Base-by-base conservation (phyloP, 35 echinoderm and acorn worm genomes). In the Holothuria glaberrima region DNA sequence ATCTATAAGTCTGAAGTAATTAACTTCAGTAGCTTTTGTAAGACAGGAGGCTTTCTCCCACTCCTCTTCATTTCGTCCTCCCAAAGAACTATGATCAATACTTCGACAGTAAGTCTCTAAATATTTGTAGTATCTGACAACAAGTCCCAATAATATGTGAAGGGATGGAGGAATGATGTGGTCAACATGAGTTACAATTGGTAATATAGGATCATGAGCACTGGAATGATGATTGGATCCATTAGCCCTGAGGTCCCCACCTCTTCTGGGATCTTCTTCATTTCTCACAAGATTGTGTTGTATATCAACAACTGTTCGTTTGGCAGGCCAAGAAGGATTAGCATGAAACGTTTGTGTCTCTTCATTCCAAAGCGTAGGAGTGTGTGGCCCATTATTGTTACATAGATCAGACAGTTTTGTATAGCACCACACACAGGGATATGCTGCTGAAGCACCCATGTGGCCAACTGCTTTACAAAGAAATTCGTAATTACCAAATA, bases 151-250 rank as follows among this genome's bases (percentile, higher is more conserved):
- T 65, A 65, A 65, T 4, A 65, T 65, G 12, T 65, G 36, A 7
- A 41, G 36, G 36, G 36, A 41, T 36, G 36, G 36, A 41, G 36
- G 36, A 41, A 41, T 41, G 36, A 41, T 41, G 36, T 41, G 36
- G 36, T 41, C 36, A 41, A 41, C 36, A 41, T 41, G 36, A 41
- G 36, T 41, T 41, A 41, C 2, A 41, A 41, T 41, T 41, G 36
- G 71, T 30, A 75, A 75, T 75, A 75, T 75, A 17, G 71, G 71
- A 75, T 75, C 71, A 29, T 75, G 71, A 24, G 71, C 71, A 75
- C 3, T 75, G 19, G 71, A 75, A 36, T 75, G 71, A 30, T 75
- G 71, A 36, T 29, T 75, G 6, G 25, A 2, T 4, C 25, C 71
- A 75, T 75, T 75, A 21, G 71, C 71, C 34, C 30, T 75, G 34